Evolutionary conservation across 2,113 vertebrate genomes (phyloP).

Genomic region (Thoracochromis brauschi): DNA sequence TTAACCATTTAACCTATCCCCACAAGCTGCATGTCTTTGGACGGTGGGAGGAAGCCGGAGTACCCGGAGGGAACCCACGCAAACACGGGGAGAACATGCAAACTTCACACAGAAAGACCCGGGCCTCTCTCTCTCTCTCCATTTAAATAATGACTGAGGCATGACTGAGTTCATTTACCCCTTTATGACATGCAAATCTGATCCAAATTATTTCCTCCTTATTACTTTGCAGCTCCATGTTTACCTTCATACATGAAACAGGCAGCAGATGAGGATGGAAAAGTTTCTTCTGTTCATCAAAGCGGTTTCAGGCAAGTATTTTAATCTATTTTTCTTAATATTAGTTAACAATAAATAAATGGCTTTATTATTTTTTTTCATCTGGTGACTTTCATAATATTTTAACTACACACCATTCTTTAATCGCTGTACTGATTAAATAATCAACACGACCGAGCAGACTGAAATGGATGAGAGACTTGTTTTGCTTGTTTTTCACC

Average conservation of each 20-base stretch:
- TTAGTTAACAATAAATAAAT: background rate
- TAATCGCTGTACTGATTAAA: background rate
- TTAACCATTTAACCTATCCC: no score
- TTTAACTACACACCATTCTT: background rate
- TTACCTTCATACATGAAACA: background rate
- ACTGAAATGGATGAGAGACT: background rate
- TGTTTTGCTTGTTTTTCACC: background rate
- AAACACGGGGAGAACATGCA: no score
- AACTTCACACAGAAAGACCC: no score
- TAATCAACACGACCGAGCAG: rapidly evolving
- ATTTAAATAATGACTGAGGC: background rate
- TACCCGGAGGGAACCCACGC: no score
- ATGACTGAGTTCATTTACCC: background rate
- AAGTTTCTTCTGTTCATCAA: background rate
- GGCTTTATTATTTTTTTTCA: background rate
- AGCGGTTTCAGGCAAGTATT: rapidly evolving
- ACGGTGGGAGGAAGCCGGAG: no score
- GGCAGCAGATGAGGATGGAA: rapidly evolving
- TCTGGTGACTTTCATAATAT: background rate
- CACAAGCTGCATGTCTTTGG: no score
- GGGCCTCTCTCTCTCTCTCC: rapidly evolving
- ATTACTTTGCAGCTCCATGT: background rate
- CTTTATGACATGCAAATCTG: background rate
- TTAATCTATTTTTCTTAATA: rapidly evolving
- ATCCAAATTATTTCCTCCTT: background rate